Percentiles rank a stretch among this genome's conserved stretches.
Conservation (phyloP, 1,140 invertebrate species). For the Drosophila kohkoa region DNA sequence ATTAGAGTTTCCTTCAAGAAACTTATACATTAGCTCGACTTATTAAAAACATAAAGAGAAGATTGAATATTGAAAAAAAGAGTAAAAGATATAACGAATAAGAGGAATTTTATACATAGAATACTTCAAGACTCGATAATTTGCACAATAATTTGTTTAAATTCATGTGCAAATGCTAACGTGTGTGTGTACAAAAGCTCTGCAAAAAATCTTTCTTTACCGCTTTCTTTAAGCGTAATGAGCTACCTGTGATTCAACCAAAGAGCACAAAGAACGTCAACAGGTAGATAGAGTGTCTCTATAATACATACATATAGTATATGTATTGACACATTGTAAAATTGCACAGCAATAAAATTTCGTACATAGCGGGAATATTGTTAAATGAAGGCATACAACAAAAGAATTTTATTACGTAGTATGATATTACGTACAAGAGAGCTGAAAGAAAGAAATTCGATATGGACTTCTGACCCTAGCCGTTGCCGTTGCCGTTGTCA, state of each 20-base stretch:
- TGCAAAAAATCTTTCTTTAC: background rate
- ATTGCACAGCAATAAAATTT: slow-evolving; percentile 55
- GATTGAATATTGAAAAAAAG: background rate
- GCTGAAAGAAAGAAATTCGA: slow-evolving; percentile 56
- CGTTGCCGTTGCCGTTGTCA: slow-evolving; percentile 56
- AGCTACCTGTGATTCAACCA: slow-evolving; percentile 50
- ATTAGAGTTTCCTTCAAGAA: background rate
- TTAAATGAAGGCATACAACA: slow-evolving; percentile 41
- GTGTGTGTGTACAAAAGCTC: background rate
- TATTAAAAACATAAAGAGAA: background rate
- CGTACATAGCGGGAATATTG: slow-evolving; percentile 55
- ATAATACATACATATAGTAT: background rate
- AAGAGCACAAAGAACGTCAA: slow-evolving; percentile 50
- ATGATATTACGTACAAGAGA: slow-evolving; percentile 60
- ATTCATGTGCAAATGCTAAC: background rate
- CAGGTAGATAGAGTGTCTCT: slow-evolving; percentile 12
- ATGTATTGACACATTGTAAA: slow-evolving; percentile 41
- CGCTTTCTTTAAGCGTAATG: slow-evolving; percentile 17
- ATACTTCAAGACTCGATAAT: background rate
- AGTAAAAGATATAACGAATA: too few relatives aligned
- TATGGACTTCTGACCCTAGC: slow-evolving; percentile 75
- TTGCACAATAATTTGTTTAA: slow-evolving; percentile 15
- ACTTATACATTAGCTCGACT: background rate
- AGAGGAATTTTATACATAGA: too few relatives aligned
- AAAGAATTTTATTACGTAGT: slow-evolving; percentile 3